These are phyloP conservation scores for Aquatica leii DNA, from an alignment of 2,888 invertebrate genomes.

Conservation along the genomic window DNA sequence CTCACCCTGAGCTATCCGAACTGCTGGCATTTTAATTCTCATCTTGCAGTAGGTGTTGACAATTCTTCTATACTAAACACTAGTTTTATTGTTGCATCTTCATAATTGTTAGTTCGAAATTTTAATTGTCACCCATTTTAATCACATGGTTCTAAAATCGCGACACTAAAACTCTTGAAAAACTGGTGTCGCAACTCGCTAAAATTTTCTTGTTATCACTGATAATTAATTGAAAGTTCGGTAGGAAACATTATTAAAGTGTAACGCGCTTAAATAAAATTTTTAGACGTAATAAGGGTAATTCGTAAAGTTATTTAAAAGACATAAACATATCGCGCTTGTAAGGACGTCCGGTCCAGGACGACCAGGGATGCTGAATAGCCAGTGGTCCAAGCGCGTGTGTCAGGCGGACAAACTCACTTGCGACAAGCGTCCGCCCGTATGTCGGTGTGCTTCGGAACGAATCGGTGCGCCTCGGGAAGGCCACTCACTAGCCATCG, in stretches of 20 bases:
- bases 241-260: background rate
- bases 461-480: slow-evolving; percentile 50
- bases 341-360: slow-evolving; percentile 37
- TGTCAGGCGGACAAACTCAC: slow-evolving; percentile 55
- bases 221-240: slow-evolving; percentile 16
- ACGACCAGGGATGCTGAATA: slow-evolving; percentile 58
- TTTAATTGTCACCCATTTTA: slow-evolving; percentile 8
- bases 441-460: slow-evolving; percentile 48
- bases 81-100: slow-evolving; percentile 18
- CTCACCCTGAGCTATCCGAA: slow-evolving; percentile 96
- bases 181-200: slow-evolving; percentile 1
- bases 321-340: slow-evolving; percentile 36
- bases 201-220: slow-evolving; percentile 14
- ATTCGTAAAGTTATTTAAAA: slow-evolving; percentile 17
- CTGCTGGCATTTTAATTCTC: slow-evolving; percentile 98
- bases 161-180: slow-evolving; percentile 18
- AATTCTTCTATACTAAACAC: slow-evolving; percentile 20
- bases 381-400: slow-evolving; percentile 62
- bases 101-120: slow-evolving; percentile 24
- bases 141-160: slow-evolving; percentile 24
- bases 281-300: slow-evolving; percentile 7
- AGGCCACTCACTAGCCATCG: slow-evolving; percentile 65
- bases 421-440: slow-evolving; percentile 50
- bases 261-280: slow-evolving; percentile 16
- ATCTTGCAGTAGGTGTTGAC: slow-evolving; percentile 69